Evolutionary conservation across 2,797 vertebrate species (phyloP), one percentile per base, ranked within the genome.

Genomic region (Adelosebastes latens): DNA sequence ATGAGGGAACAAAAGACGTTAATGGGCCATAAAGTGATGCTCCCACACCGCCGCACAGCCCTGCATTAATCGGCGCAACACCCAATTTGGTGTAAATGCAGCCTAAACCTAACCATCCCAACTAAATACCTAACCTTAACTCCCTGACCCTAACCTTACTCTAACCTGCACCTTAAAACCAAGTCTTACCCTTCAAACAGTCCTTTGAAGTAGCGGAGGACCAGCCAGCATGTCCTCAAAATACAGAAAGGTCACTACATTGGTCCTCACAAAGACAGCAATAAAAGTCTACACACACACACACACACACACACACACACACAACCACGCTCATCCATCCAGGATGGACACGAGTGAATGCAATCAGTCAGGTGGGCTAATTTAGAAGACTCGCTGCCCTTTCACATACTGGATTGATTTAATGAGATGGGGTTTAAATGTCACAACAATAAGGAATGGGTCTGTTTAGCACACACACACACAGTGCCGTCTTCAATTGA

Each of bases 391-490:
- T 59, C 27, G 4, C 53, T 25, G 31, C 18, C 39, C 63, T 76
- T 76, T 60, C 18, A 36, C 16, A 53, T 20, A 18, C 55, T n/a
- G 36, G 9, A 46, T 8, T 55, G 60, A 71, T 78, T 63, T 42
- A 71, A 63, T 42, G 32, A 64, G 60, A 46, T 58, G 34, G 2
- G 18, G 14, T 49, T 58, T 49, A 79, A 79, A 72, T 72, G 61
- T 58, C 60, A 72, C 25, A 58, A 79, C 16, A 65, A 65, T n/a
- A 34, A 65, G 27, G 9, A 79, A 79, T 3, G 2, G 13, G 14
- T n/a, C 18, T 22, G 29, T 60, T 24, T 27, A 76, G 2, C 7
- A 34, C n/a, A 42, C 39, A 31, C 29, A 42, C 39, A 42, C 39
- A 42, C n/a, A n/a, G n/a, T 34, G 66, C 13, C 1, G 24, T n/a